Base-by-base conservation (phyloP, 2,113 vertebrate genomes). In the Poeciliopsis prolifica region DNA sequence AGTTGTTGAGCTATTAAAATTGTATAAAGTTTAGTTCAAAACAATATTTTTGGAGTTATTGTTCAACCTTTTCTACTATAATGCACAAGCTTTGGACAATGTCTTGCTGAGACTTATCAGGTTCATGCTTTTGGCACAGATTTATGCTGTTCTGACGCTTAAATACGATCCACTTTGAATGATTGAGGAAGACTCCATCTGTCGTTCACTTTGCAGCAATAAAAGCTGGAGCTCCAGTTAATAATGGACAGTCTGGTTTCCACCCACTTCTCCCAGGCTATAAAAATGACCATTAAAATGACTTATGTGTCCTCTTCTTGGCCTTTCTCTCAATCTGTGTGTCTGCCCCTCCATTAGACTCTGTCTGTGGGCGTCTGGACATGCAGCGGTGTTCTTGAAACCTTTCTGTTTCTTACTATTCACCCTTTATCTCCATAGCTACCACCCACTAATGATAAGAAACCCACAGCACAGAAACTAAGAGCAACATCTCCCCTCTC, bases 251-350 rank as follows among this genome's bases (percentile, higher is more conserved):
- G 74, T 84, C 79, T 86, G 82, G 72, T 78, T 73, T 51, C 79
- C 79, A 76, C 90, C 75, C 77, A 70, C 22, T 65, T 86, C 87
- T 86, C 80, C 63, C 79, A n/a, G 63, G 62, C 83, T 58, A 2
- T 93, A 91, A 92, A 92, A 91, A 77, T 82, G 86, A 74, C 89
- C 84, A 89, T 93, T 93, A 93, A 91, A 86, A 87, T 93, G 88
- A 93, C 70, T 64, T 82, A 92, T 89, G 67, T 72, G 58, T 65
- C 74, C 29, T 66, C 75, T 64, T 22, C 44, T 42, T 33, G 62
- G 64, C 69, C 75, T 65, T 30, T 78, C 62, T 78, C 62, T 70
- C 61, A 67, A 15, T 65, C 68, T 28, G 54, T 70, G 17, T 15
- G 11, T 68, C 73, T 70, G 60, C 66, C 70, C 82, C 40, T 81